A percentile compares a stretch with the other conserved stretches of the same genome.
Conservation (phyloP, 64 coral and sea anemone species). For the Cladopsammia gracilis region DNA sequence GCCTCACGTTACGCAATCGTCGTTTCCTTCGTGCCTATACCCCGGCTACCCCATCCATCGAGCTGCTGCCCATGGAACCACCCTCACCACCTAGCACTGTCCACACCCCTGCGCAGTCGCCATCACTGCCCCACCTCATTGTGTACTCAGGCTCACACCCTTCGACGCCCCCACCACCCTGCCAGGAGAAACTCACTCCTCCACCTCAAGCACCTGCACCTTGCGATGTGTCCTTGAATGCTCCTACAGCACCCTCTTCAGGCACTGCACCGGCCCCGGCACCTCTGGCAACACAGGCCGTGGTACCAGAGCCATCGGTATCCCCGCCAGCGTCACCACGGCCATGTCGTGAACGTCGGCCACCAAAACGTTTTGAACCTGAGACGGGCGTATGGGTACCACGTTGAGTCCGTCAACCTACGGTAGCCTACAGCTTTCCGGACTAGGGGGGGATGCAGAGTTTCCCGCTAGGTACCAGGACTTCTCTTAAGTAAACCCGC, state of each 20-base stretch:
- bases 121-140: not conserved
- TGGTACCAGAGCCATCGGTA: too few species aligned
- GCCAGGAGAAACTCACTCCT: not conserved
- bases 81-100: not conserved
- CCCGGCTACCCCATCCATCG: not conserved
- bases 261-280: too few species aligned
- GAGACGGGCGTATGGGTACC: constrained; percentile 68
- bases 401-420: constrained; percentile 33
- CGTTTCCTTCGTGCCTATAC: not conserved
- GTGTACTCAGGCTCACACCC: not conserved
- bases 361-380: constrained; percentile 59
- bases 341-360: constrained; percentile 6
- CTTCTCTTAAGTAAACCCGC: constrained; percentile 2
- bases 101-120: not conserved
- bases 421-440: not conserved
- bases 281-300: too few species aligned
- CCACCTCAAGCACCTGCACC: constrained; percentile 1
- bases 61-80: not conserved
- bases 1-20: too few species aligned
- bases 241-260: constrained; percentile 1
- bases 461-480: not conserved
- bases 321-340: constrained; percentile 9
- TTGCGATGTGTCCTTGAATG: not conserved
- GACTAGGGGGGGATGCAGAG: constrained; percentile 17
- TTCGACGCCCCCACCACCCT: not conserved